phyloP scores from a whole-genome alignment of 2,113 vertebrate species.

The Syngnathus floridae region DNA sequence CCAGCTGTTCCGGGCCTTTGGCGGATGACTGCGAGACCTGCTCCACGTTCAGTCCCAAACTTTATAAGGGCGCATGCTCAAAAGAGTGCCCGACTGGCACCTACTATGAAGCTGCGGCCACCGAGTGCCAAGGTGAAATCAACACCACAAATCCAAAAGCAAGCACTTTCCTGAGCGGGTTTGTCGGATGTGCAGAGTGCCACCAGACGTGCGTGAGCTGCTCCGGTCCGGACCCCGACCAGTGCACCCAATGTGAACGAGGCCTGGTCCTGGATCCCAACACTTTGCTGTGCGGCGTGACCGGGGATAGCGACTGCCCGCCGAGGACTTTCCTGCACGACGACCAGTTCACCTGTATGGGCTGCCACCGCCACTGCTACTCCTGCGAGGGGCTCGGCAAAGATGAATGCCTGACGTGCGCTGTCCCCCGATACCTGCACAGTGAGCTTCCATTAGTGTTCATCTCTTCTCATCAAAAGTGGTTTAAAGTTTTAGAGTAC shows the following conservation, averaged over 20 bases:
- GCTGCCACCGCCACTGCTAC: slow-evolving; percentile 62
- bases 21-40: slow-evolving; percentile 74
- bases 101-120: slow-evolving; percentile 61
- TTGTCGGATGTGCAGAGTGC: slow-evolving; percentile 57
- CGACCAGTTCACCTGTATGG: slow-evolving; percentile 71
- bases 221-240: slow-evolving; percentile 62
- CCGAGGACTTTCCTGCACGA: slow-evolving; percentile 65
- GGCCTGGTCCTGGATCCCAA: slow-evolving; percentile 67
- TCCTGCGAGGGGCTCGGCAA: slow-evolving; percentile 61
- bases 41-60: slow-evolving; percentile 54
- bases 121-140: slow-evolving; percentile 72
- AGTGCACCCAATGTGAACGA: slow-evolving; percentile 69
- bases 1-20: slow-evolving; percentile 68
- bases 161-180: background rate
- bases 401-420: slow-evolving; percentile 62
- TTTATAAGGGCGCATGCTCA: slow-evolving; percentile 71
- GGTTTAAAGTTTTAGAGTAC: too few relatives aligned
- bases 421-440: slow-evolving; percentile 59
- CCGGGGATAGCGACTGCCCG: slow-evolving; percentile 66
- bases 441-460: slow-evolving; percentile 50
- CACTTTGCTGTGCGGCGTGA: slow-evolving; percentile 68
- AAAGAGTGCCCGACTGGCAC: slow-evolving; percentile 66
- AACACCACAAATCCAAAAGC: background rate
- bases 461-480: too few relatives aligned
- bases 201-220: slow-evolving; percentile 71